phyloP scores from a whole-genome alignment of 92 coral and sea anemone genomes.

The Nematostella vectensis region DNA sequence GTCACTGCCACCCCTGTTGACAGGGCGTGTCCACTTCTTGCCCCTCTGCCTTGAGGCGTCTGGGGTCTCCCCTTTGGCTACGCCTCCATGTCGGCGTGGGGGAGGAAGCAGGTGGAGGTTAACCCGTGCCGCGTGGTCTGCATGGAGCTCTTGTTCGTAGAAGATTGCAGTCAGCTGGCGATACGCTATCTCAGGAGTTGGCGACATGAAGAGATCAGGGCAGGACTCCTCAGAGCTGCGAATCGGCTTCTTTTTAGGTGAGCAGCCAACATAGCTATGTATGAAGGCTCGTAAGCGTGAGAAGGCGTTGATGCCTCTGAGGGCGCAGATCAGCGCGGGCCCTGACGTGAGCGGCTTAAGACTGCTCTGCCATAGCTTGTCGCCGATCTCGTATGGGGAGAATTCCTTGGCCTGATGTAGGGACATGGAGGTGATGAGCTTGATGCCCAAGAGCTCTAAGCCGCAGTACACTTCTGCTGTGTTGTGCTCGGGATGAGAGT shows the following conservation, averaged over 20 bases:
- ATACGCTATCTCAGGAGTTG: slow-evolving; percentile 86
- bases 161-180: slow-evolving; percentile 86
- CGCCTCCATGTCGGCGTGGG: slow-evolving; percentile 21
- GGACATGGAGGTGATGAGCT: slow-evolving; percentile 65
- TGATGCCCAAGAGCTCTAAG: slow-evolving; percentile 82
- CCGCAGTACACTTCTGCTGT: slow-evolving; percentile 32
- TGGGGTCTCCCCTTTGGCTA: background rate
- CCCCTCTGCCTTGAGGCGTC: slow-evolving; percentile 28
- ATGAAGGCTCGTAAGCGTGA: slow-evolving; percentile 54
- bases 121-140: slow-evolving; percentile 64
- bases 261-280: slow-evolving; percentile 37
- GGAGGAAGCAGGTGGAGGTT: slow-evolving; percentile 64
- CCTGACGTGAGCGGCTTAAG: slow-evolving; percentile 59
- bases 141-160: slow-evolving; percentile 78
- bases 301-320: slow-evolving; percentile 77
- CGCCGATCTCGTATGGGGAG: slow-evolving; percentile 83
- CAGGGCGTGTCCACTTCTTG: slow-evolving; percentile 6
- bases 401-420: slow-evolving; percentile 88
- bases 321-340: slow-evolving; percentile 67
- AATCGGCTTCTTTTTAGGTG: slow-evolving; percentile 21
- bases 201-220: slow-evolving; percentile 69
- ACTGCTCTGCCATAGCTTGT: slow-evolving; percentile 68
- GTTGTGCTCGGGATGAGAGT: slow-evolving; percentile 18
- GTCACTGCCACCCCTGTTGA: background rate
- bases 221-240: slow-evolving; percentile 29